A percentile compares a stretch with the other conserved stretches of the same genome.
These are phyloP conservation scores for Odontophorus gujanensis DNA, from an alignment of 2,113 vertebrate species.

Conservation along the genomic window DNA sequence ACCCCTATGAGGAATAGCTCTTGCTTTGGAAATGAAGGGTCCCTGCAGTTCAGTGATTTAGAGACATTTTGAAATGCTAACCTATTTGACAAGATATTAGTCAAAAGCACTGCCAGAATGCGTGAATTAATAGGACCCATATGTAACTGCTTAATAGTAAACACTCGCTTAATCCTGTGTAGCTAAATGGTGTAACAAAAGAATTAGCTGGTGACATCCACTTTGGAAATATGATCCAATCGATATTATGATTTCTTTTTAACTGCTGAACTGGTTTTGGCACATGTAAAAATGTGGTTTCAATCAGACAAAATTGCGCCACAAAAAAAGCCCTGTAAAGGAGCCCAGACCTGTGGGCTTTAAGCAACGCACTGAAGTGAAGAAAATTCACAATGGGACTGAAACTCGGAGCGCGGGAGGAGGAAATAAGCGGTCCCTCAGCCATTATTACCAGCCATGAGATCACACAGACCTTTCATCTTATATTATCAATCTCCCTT, in stretches of 20 bases:
- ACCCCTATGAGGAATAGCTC: not conserved
- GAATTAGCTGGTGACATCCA: constrained; percentile 78
- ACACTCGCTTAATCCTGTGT: constrained; percentile 75
- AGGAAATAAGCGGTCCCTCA: constrained; percentile 22
- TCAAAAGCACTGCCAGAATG: constrained; percentile 62
- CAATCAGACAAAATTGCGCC: constrained; percentile 71
- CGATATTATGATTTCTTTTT: constrained; percentile 77
- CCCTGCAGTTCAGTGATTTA: constrained; percentile 28
- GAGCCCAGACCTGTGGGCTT: constrained; percentile 53
- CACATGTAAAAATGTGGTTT: constrained; percentile 82
- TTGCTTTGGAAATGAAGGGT: constrained; percentile 30
- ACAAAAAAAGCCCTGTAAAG: constrained; percentile 68
- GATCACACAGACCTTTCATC: constrained; percentile 60
- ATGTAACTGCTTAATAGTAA: constrained; percentile 77
- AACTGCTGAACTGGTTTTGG: constrained; percentile 79
- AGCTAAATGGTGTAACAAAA: constrained; percentile 75
- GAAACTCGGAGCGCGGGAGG: not conserved
- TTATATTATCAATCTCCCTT: constrained; percentile 50
- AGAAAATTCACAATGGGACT: not conserved
- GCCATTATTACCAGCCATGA: constrained; percentile 44
- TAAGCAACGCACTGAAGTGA: constrained; percentile 57
- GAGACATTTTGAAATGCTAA: constrained; percentile 47
- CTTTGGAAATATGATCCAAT: constrained; percentile 82
- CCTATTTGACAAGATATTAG: constrained; percentile 75
- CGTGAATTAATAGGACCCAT: constrained; percentile 75